phyloP scores from a whole-genome alignment of 92 coral and sea anemone species.

The Siderastrea radians region DNA sequence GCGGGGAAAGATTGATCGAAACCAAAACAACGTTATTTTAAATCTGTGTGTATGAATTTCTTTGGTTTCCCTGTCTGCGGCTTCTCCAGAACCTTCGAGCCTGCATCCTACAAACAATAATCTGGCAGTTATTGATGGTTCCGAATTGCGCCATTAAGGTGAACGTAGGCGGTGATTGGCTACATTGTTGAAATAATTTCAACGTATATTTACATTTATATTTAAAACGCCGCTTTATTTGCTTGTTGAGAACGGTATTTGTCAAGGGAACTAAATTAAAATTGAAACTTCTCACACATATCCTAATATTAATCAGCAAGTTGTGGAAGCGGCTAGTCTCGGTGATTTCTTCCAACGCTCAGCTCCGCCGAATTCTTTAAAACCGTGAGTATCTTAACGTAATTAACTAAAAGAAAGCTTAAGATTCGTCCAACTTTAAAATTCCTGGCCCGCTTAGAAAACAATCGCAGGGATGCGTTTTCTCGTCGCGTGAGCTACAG shows the following conservation, averaged over 20 bases:
- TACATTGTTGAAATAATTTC: conserved; percentile 20
- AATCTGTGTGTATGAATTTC: neutral
- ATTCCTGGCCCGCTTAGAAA: neutral
- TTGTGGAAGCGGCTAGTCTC: neutral
- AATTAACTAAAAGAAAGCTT: neutral
- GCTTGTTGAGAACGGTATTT: conserved; percentile 34
- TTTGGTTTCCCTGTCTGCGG: neutral
- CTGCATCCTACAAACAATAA: conserved; percentile 5
- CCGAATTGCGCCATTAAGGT: conserved; percentile 16
- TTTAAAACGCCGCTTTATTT: conserved; percentile 70
- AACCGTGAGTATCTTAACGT: conserved; percentile 20
- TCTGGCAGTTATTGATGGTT: neutral
- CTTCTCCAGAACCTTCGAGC: conserved; percentile 29
- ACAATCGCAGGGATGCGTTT: neutral
- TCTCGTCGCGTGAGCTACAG: conserved; percentile 5
- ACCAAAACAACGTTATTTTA: neutral
- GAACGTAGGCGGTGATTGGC: conserved; percentile 13
- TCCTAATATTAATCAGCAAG: conserved; percentile 15
- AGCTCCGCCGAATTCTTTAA: neutral
- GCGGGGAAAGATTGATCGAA: neutral
- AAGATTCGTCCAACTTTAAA: neutral
- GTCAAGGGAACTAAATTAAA: conserved; percentile 44
- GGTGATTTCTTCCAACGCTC: neutral
- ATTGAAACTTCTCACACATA: conserved; percentile 29
- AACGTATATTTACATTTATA: conserved; percentile 45